Base-by-base conservation (phyloP, 2,888 invertebrate species). In the Drosophila kanekoi region DNA sequence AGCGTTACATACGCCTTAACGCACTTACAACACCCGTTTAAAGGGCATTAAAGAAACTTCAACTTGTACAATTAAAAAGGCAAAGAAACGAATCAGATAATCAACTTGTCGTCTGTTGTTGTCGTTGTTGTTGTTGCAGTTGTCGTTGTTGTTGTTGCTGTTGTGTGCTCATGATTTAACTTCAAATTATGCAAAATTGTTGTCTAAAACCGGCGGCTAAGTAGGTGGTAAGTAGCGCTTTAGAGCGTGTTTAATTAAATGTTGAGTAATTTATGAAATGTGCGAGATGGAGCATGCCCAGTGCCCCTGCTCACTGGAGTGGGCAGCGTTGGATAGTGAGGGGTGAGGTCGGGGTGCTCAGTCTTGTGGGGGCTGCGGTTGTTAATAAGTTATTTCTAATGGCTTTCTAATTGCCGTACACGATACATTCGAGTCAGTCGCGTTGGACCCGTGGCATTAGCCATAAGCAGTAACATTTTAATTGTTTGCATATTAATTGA, bases 221-320 rank as follows among this genome's bases (percentile, higher is more conserved):
- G 85, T 85, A 85, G 89, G 85, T 85, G 89, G 90, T 83, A 89
- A 89, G 87, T 85, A 88, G 90, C 87, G 87, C 90, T 89, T 89
- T 82, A 87, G 79, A 85, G 81, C 87, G 85, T 86, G 85, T 89
- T 86, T 86, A 90, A 86, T 83, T 86, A 89, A 86, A 89, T 87
- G 89, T 78, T 89, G 87, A 84, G 90, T 90, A 89, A 86, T 86
- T 87, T 87, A 86, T 86, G 79, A 89, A 89, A 90, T 80, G 65
- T 54, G 52, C 49, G 20, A 56, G 49, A 45, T 41, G 51, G 35
- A 62, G 64, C 45, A 20, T 54, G 18, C 48, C n/a, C 6, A 37
- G 14, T 11, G 23, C 28, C 28, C 16, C 18, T 32, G 41, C 10
- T 35, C 35, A 47, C n/a, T 23, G 32, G 43, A 40, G 23, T 28